Evolutionary conservation across 2,797 vertebrate species (phyloP), one percentile per base, ranked within the genome.

Genomic region (Anisognathus igniventris): DNA sequence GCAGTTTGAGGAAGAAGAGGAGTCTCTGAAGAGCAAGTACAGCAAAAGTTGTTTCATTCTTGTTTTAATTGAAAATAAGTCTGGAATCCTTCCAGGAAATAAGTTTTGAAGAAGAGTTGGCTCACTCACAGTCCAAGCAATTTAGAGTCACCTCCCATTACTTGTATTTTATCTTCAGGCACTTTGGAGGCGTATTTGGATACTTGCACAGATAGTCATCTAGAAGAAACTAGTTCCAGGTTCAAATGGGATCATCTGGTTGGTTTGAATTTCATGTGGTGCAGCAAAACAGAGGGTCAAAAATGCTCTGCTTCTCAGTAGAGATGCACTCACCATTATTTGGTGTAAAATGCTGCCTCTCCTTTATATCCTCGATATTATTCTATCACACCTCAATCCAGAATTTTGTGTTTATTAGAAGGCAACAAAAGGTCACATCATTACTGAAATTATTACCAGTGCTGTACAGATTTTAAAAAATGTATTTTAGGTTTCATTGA

Each of bases 1-100:
- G 54, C 76, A 87, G 33, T 95, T 85, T 90, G 68, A 93, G 78
- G 92, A 60, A 79, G 77, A 92, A 94, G 74, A 90, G 71, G 45
- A 77, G 39, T 74, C 67, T 93, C 79, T 15, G 28, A 92, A 81
- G 77, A 92, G 33, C 37, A 31, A 56, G 45, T 54, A 67, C 24
- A 64, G 76, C 56, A 66, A 68, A 68, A 80, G 78, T 93, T 67
- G 47, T 42, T 95, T 88, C 61, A 1, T 44, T 85, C 62, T 62
- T 23, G 20, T 77, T 95, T 90, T 91, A 58, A 75, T 50, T 70
- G 74, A 93, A 92, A 91, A 80, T 78, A 95, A 74, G 25, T n/a
- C 77, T 89, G 93, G 66, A 88, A 54, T 60, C 35, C 48, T 13
- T 80, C 87, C 92, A 91, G 87, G 54, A 95, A 93, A 51, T 83